Percentiles rank a stretch among this genome's conserved stretches.
Evolutionary conservation across 35 echinoderm and acorn worm genomes (phyloP).

Genomic region (Amphiura filiformis): DNA sequence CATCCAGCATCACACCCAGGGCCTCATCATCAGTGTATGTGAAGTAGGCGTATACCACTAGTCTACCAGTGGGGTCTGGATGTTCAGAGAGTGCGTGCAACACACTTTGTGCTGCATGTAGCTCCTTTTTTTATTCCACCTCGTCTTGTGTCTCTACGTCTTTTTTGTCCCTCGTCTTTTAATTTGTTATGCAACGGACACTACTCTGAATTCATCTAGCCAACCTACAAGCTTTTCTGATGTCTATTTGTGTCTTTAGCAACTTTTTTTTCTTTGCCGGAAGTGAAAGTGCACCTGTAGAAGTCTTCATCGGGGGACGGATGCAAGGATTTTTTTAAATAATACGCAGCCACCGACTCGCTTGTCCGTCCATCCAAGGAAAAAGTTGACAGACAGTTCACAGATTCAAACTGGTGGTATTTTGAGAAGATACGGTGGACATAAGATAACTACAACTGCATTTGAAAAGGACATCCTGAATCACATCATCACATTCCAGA

Average conservation of each 20-base stretch:
- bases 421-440: not conserved
- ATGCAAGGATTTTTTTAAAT: not conserved
- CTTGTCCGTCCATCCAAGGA: not conserved
- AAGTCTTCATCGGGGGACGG: not conserved
- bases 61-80: not conserved
- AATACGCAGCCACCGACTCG: not conserved
- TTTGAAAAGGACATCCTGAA: not conserved
- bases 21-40: not conserved
- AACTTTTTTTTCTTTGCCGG: slow-evolving; percentile 3
- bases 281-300: not conserved
- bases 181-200: not conserved
- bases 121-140: not conserved
- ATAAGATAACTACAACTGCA: not conserved
- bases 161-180: not conserved
- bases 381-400: too few species aligned
- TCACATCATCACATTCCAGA: not conserved
- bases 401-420: not conserved
- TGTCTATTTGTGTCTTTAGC: not conserved
- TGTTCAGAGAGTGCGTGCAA: not conserved
- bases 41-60: not conserved
- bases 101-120: not conserved
- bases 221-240: not conserved
- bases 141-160: not conserved
- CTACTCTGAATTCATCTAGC: not conserved
- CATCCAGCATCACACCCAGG: not conserved